Percentiles rank a stretch among this genome's conserved stretches.
Conservation (phyloP, 2,797 vertebrate genomes). For the Cyclopterus lumpus region DNA sequence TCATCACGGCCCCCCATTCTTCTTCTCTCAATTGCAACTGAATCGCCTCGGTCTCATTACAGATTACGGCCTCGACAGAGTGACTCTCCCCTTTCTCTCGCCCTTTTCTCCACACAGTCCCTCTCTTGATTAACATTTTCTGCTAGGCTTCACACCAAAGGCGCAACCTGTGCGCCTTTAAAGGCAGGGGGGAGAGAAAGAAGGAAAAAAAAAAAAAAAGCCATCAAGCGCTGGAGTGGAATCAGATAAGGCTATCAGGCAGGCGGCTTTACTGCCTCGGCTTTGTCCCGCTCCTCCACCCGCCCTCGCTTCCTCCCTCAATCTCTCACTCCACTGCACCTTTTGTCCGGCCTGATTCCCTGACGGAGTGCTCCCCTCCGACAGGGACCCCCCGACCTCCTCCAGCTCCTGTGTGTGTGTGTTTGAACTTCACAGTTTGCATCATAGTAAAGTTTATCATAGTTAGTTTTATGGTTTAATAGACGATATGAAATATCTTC, state of each 20-base stretch:
- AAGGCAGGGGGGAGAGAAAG: constrained; percentile 67
- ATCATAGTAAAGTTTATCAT: background rate
- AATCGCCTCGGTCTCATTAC: constrained; percentile 81
- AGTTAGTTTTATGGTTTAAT: background rate
- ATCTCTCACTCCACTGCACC: constrained; percentile 96
- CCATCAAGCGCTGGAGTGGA: constrained; percentile 84
- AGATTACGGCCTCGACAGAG: constrained; percentile 77
- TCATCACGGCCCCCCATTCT: constrained; percentile 77
- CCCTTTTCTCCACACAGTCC: constrained; percentile 74
- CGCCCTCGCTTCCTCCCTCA: constrained; percentile 88
- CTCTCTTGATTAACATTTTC: constrained; percentile 88
- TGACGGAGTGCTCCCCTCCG: constrained; percentile 78
- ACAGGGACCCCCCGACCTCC: constrained; percentile 81
- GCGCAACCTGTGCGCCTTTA: constrained; percentile 87
- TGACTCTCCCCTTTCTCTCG: constrained; percentile 75
- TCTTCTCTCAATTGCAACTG: constrained; percentile 79
- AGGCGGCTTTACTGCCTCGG: constrained; percentile 85
- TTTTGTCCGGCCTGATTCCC: constrained; percentile 94
- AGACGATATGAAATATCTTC: background rate
- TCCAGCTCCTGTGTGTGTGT: constrained; percentile 29
- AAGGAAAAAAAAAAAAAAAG: constrained; percentile 62
- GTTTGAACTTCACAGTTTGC: constrained; percentile 3
- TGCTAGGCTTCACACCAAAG: constrained; percentile 86
- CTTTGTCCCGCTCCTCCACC: constrained; percentile 89
- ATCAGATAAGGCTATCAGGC: constrained; percentile 93